phyloP scores from a whole-genome alignment of 2,113 vertebrate genomes.

The Cyanoderma ruficeps region DNA sequence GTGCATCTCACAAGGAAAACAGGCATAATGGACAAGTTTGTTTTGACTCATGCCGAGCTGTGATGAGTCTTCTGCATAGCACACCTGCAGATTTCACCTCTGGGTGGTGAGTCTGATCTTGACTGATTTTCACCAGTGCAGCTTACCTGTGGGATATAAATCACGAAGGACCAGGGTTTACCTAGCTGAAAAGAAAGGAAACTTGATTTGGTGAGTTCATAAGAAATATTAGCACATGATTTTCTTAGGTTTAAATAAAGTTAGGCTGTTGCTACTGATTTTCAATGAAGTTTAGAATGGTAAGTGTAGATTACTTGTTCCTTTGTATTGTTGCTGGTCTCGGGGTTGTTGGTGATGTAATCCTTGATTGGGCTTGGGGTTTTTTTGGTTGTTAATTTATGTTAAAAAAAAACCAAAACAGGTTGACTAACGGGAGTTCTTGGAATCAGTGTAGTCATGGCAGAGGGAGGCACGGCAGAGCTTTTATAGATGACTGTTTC shows the following conservation, averaged over 20 bases:
- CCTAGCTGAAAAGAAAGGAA: background rate
- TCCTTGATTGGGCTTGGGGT: background rate
- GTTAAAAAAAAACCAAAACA: background rate
- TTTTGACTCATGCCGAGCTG: rapidly evolving
- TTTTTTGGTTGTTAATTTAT: background rate
- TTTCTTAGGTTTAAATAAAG: background rate
- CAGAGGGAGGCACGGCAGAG: rapidly evolving
- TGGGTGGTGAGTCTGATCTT: background rate
- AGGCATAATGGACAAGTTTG: background rate
- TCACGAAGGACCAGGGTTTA: rapidly evolving
- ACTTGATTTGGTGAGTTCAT: background rate
- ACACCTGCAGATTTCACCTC: rapidly evolving
- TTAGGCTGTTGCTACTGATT: background rate
- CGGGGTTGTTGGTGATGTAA: rapidly evolving
- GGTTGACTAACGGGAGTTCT: background rate
- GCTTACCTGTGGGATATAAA: background rate
- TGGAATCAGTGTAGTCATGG: rapidly evolving
- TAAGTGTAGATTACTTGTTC: background rate
- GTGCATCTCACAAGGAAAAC: background rate
- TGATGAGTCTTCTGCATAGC: background rate
- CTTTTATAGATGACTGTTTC: background rate
- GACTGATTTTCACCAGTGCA: background rate
- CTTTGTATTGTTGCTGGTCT: background rate
- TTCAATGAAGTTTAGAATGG: background rate
- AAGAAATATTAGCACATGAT: background rate